Conservation (phyloP, 2,888 invertebrate species). For the Acholoe squamosa region DNA sequence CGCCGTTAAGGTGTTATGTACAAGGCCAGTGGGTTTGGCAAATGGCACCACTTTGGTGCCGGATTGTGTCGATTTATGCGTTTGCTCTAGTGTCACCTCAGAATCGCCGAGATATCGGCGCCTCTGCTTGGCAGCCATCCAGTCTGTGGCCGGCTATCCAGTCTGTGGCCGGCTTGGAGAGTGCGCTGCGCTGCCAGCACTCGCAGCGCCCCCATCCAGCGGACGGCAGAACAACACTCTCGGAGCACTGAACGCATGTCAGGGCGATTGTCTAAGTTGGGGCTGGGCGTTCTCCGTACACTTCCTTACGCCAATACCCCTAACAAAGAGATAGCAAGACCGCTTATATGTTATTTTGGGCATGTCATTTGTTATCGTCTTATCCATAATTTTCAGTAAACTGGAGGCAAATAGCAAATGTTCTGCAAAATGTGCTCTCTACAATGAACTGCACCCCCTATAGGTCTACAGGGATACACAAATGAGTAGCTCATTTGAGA, state of each 20-base stretch:
- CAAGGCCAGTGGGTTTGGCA: conserved; percentile 46
- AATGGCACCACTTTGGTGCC: conserved; percentile 25
- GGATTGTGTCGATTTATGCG: conserved; percentile 60
- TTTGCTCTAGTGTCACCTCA: conserved; percentile 57
- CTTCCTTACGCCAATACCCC: no score
- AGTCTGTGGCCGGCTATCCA: conserved; percentile 48
- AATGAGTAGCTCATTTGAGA: no score
- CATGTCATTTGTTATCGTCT: no score
- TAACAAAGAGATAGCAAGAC: no score
- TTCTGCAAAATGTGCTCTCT: no score
- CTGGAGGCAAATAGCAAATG: no score
- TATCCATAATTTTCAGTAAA: no score
- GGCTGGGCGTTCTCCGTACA: no score
- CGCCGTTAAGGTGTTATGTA: conserved; percentile 41
- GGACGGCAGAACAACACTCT: background rate
- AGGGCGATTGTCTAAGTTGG: background rate
- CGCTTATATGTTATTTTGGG: no score
- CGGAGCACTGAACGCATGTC: background rate
- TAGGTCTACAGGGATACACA: no score
- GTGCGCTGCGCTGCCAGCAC: background rate
- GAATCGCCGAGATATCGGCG: conserved; percentile 43
- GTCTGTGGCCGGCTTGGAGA: conserved; percentile 47
- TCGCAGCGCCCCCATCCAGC: conserved; percentile 35
- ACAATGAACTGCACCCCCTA: no score
- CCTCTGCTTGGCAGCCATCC: conserved; percentile 51